A percentile compares a stretch with the other conserved stretches of the same genome.
phyloP scores from a whole-genome alignment of 2,113 vertebrate genomes.

The Tylochromis polylepis region DNA sequence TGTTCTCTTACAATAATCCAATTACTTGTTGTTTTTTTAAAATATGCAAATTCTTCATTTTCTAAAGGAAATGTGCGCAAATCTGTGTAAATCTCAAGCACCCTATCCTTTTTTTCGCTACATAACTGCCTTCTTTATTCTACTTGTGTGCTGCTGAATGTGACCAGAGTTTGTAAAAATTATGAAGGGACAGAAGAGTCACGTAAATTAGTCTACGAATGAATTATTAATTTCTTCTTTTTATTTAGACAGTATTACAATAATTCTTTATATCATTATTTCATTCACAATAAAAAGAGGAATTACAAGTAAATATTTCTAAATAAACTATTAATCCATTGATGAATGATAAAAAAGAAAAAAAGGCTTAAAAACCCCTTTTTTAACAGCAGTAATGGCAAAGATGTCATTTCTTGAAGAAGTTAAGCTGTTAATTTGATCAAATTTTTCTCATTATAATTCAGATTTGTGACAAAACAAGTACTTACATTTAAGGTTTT shows the following conservation, averaged over 20 bases:
- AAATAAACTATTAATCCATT: neutral
- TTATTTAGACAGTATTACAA: too few species aligned
- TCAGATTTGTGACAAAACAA: neutral
- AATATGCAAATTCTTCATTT: neutral
- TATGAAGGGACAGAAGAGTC: too few species aligned
- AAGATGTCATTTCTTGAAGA: neutral
- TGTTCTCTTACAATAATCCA: too few species aligned
- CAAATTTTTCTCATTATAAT: neutral
- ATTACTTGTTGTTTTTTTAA: too few species aligned
- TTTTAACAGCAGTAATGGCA: neutral
- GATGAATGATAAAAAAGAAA: neutral
- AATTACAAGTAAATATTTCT: neutral
- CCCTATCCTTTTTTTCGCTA: too few species aligned
- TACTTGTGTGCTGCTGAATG: too few species aligned
- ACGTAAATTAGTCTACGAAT: too few species aligned
- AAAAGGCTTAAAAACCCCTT: rapidly evolving
- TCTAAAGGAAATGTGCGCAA: too few species aligned
- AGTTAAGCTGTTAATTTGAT: rapidly evolving
- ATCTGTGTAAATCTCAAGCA: too few species aligned
- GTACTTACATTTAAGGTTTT: neutral
- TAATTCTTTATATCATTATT: neutral
- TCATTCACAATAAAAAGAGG: neutral
- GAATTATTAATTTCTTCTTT: too few species aligned
- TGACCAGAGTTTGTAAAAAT: too few species aligned
- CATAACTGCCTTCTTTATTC: too few species aligned